A percentile compares a stretch with the other conserved stretches of the same genome.
Evolutionary conservation across 2,113 vertebrate species (phyloP).

Genomic region (Etheostoma cragini): DNA sequence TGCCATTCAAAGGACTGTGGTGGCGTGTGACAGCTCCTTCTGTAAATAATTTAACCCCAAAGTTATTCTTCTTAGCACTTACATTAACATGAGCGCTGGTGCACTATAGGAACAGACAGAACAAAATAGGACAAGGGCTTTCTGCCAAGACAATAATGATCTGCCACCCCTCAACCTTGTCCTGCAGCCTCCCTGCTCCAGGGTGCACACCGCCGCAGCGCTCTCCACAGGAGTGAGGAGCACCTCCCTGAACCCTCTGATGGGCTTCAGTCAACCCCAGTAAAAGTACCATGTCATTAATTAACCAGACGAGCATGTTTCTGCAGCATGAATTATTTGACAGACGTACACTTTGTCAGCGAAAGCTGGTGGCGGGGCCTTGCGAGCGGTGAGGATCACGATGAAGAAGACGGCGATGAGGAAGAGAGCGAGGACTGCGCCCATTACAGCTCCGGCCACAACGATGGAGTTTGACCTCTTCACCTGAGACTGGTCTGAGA

Average conservation of each 20-base stretch:
- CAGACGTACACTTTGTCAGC: constrained; percentile 85
- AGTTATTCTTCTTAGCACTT: constrained; percentile 58
- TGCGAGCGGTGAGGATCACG: constrained; percentile 89
- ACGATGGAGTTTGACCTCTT: constrained; percentile 90
- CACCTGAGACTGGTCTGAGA: constrained; percentile 81
- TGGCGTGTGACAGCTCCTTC: constrained; percentile 34
- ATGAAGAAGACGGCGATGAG: constrained; percentile 91
- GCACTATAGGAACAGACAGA: constrained; percentile 33
- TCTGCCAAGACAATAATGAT: constrained; percentile 70
- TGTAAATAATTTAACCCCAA: constrained; percentile 71
- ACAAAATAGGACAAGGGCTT: constrained; percentile 60
- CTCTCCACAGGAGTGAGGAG: constrained; percentile 39
- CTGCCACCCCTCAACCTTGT: constrained; percentile 59
- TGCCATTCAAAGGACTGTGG: constrained; percentile 35
- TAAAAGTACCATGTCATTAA: constrained; percentile 50
- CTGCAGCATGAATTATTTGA: constrained; percentile 58
- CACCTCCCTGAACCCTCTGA: constrained; percentile 41
- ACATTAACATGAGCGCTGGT: constrained; percentile 49
- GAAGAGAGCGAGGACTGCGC: constrained; percentile 93
- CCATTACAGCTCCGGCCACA: constrained; percentile 92
- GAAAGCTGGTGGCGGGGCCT: constrained; percentile 71
- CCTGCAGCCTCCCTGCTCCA: constrained; percentile 45
- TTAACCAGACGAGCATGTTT: constrained; percentile 53
- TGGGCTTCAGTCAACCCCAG: constrained; percentile 55
- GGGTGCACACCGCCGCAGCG: constrained; percentile 2